Conservation (phyloP, 2,888 invertebrate species). For the Luperina nickerlii region DNA sequence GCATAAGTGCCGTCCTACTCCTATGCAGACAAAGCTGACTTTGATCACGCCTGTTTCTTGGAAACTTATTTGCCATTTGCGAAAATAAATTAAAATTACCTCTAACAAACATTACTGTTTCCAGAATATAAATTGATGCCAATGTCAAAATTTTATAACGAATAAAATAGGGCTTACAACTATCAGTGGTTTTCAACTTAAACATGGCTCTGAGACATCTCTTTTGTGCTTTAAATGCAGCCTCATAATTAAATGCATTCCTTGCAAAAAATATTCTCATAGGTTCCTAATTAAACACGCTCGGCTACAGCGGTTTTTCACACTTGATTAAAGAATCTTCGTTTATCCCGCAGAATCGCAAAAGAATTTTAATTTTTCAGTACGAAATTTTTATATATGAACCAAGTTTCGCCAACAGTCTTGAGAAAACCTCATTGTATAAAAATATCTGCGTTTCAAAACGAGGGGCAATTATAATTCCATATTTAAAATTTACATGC, state of each 20-base stretch:
- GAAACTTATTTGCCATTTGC: no score
- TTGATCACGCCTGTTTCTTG: no score
- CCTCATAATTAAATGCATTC: neutral
- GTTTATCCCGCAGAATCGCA: neutral
- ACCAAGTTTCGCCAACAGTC: conserved; percentile 12
- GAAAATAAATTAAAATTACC: no score
- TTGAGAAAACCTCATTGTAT: neutral
- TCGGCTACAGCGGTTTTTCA: conserved; percentile 8
- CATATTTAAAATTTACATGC: neutral
- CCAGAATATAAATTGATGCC: no score
- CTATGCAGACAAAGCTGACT: no score
- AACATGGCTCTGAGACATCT: no score
- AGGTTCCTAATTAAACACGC: conserved; percentile 14
- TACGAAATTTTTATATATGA: neutral
- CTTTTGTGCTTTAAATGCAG: no score
- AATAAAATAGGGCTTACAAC: no score
- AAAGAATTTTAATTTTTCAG: neutral
- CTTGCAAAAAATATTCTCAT: neutral
- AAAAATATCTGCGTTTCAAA: neutral
- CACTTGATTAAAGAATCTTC: conserved; percentile 35
- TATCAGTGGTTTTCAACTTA: no score
- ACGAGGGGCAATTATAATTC: neutral
- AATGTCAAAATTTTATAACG: no score
- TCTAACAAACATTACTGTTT: no score
- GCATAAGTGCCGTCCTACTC: no score